Evolutionary conservation across 1,140 invertebrate species (phyloP).

Genomic region (Zaprionus davidi): DNA sequence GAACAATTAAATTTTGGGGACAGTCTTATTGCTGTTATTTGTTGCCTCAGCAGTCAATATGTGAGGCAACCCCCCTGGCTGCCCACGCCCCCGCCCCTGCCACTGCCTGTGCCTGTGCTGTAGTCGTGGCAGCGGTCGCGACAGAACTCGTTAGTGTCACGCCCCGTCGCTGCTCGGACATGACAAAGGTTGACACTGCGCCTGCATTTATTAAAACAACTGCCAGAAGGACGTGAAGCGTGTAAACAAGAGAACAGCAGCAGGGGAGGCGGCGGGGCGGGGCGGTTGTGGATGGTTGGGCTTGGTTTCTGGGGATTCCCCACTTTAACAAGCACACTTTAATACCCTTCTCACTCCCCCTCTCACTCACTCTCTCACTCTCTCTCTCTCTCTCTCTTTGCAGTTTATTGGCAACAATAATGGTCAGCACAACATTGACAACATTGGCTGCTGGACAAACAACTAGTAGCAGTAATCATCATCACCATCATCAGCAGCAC

Average conservation of each 20-base stretch:
- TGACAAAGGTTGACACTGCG: constrained; percentile 77
- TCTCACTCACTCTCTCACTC: not conserved
- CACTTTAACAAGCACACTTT: not conserved
- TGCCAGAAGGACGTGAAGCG: constrained; percentile 58
- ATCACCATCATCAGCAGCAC: constrained; percentile 75
- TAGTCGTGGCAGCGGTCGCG: constrained; percentile 16
- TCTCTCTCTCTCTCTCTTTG: constrained; percentile 20
- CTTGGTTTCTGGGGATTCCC: not conserved
- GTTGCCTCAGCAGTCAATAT: not conserved
- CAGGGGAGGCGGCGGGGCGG: not conserved
- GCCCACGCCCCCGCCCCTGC: too few species aligned
- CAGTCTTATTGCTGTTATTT: not conserved
- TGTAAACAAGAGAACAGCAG: constrained; percentile 31
- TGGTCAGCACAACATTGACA: constrained; percentile 84
- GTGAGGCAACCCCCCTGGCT: not conserved
- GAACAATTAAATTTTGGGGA: not conserved
- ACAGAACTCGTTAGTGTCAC: constrained; percentile 77
- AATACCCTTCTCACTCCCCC: not conserved
- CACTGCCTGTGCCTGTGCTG: not conserved
- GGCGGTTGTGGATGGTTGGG: not conserved
- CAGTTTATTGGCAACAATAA: constrained; percentile 84
- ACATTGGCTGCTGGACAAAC: constrained; percentile 83
- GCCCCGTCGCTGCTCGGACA: constrained; percentile 69
- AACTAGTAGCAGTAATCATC: constrained; percentile 83
- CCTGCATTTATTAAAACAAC: constrained; percentile 78